Evolutionary conservation across 2,113 vertebrate genomes (phyloP).

Genomic region (Oceanites oceanicus): DNA sequence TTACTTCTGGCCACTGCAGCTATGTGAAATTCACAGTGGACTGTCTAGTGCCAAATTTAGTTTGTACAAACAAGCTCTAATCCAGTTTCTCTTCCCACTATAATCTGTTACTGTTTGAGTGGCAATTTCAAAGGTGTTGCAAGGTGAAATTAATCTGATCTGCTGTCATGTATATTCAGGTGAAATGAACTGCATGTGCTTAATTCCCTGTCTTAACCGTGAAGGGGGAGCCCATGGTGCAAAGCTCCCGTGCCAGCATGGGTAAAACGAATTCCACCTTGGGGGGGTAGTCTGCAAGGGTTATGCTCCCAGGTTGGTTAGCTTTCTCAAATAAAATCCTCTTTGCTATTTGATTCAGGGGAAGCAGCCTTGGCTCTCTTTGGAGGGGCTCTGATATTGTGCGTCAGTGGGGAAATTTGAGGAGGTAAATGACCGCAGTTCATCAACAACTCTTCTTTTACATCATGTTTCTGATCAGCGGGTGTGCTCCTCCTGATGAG

Average conservation of each 20-base stretch:
- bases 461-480: slow-evolving; percentile 37
- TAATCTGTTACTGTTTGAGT: neutral
- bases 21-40: neutral
- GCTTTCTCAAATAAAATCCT: neutral
- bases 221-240: neutral
- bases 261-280: neutral
- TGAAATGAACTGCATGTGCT: neutral
- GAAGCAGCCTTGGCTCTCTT: neutral
- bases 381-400: neutral
- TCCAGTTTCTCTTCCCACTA: neutral
- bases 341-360: neutral
- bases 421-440: slow-evolving; percentile 24
- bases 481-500: slow-evolving; percentile 44
- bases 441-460: slow-evolving; percentile 14
- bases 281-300: neutral
- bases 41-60: neutral
- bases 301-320: neutral
- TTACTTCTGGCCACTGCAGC: neutral
- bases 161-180: neutral
- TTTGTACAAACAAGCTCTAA: neutral
- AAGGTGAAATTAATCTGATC: neutral
- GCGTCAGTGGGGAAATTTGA: slow-evolving; percentile 22
- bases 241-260: neutral
- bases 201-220: neutral
- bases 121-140: neutral